A percentile compares a stretch with the other conserved stretches of the same genome.
phyloP scores from a whole-genome alignment of 2,888 invertebrate species.

The Macropis europaea region DNA sequence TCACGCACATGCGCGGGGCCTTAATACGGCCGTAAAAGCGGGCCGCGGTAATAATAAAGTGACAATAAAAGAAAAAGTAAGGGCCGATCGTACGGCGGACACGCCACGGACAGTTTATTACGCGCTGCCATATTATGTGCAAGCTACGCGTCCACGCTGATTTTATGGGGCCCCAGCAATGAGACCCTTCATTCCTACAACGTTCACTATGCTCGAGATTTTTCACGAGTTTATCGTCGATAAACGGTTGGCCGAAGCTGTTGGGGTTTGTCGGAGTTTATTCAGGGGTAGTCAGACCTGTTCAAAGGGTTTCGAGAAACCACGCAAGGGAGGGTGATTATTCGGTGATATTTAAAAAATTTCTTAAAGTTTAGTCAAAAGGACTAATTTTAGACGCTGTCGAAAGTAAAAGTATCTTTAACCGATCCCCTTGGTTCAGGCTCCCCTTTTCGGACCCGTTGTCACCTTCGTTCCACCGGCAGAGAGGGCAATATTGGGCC shows the following conservation, averaged over 20 bases:
- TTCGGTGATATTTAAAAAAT: neutral
- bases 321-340: too few species aligned
- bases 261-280: conserved; percentile 34
- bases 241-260: conserved; percentile 51
- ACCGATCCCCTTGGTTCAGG: conserved; percentile 15
- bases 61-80: conserved; percentile 76
- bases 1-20: conserved; percentile 46
- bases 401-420: conserved; percentile 46
- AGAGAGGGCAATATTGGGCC: conserved; percentile 70
- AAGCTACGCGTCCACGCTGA: conserved; percentile 53
- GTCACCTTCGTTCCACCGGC: conserved; percentile 28
- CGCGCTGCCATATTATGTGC: conserved; percentile 66
- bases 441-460: conserved; percentile 12
- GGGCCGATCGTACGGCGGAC: conserved; percentile 69
- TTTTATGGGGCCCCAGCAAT: conserved; percentile 56
- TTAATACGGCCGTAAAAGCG: conserved; percentile 73
- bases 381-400: conserved; percentile 2
- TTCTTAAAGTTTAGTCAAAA: neutral
- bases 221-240: conserved; percentile 57
- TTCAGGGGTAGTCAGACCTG: neutral
- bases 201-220: conserved; percentile 41
- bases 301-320: conserved; percentile 9
- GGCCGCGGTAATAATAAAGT: conserved; percentile 75
- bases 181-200: conserved; percentile 59
- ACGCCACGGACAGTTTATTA: conserved; percentile 74